These are phyloP conservation scores for Channa maculata DNA, from an alignment of 2,113 vertebrate species.

Conservation along the genomic window DNA sequence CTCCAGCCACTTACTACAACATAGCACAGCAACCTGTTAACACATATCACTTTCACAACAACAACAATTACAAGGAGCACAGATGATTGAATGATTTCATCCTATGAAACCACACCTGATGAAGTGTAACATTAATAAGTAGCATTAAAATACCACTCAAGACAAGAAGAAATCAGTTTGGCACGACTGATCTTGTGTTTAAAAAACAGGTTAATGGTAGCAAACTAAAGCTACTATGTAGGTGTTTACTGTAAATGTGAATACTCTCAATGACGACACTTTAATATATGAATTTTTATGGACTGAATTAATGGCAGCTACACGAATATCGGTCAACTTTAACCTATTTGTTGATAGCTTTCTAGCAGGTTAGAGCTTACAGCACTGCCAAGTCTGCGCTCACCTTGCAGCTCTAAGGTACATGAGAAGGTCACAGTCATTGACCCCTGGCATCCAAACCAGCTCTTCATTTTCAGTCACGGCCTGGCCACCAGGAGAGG, in stretches of 20 bases:
- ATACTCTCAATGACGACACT: not conserved
- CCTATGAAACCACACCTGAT: slow-evolving; percentile 1
- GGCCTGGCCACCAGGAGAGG: slow-evolving; percentile 89
- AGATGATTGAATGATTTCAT: slow-evolving; percentile 6
- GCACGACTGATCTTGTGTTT: not conserved
- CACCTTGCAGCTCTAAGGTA: slow-evolving; percentile 98
- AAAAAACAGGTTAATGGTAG: not conserved
- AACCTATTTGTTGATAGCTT: not conserved
- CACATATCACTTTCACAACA: slow-evolving; percentile 26
- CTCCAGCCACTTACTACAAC: not conserved
- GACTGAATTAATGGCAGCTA: not conserved
- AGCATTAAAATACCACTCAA: slow-evolving; percentile 5
- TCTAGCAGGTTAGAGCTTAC: not conserved
- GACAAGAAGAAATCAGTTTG: too few species aligned
- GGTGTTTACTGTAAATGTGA: not conserved
- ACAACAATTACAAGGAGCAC: slow-evolving; percentile 14
- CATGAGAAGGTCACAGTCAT: slow-evolving; percentile 99
- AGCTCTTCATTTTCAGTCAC: slow-evolving; percentile 97
- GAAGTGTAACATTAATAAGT: slow-evolving; percentile 1
- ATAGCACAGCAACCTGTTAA: slow-evolving; percentile 30
- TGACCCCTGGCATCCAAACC: slow-evolving; percentile 98
- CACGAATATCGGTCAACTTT: not conserved
- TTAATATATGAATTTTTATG: not conserved
- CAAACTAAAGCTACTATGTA: not conserved
- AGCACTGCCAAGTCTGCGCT: slow-evolving; percentile 44